These are phyloP conservation scores for Pipistrellus nathusii DNA, from an alignment of 2,797 vertebrate genomes.

Conservation along the genomic window DNA sequence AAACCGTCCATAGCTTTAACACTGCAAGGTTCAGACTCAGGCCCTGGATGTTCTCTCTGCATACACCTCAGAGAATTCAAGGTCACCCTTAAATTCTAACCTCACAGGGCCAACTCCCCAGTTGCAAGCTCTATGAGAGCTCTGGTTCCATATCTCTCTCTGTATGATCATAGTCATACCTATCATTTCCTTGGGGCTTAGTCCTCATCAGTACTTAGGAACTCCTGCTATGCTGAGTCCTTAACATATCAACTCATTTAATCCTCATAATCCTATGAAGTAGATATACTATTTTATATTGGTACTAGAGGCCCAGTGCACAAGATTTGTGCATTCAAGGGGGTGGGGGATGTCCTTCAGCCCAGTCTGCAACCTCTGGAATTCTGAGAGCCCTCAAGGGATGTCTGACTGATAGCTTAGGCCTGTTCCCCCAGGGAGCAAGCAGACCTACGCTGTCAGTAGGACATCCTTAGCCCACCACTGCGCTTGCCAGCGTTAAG, in stretches of 20 bases:
- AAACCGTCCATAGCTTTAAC: neutral
- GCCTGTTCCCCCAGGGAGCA: too few relatives aligned
- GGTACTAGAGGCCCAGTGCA: neutral
- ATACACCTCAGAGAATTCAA: neutral
- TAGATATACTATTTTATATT: neutral
- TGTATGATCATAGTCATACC: accelerated
- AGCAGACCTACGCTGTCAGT: too few relatives aligned
- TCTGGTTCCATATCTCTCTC: accelerated
- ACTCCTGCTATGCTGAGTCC: neutral
- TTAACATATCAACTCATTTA: neutral
- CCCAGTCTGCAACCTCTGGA: too few relatives aligned
- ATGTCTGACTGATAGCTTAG: too few relatives aligned
- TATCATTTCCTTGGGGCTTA: neutral
- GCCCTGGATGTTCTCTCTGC: neutral
- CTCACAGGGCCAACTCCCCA: neutral
- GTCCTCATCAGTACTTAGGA: neutral
- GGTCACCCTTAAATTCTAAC: neutral
- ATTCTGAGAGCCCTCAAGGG: too few relatives aligned
- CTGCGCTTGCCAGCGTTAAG: too few relatives aligned
- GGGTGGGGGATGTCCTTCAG: too few relatives aligned
- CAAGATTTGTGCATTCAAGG: too few relatives aligned
- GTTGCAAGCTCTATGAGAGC: neutral
- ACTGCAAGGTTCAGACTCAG: accelerated
- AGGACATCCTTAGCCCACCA: too few relatives aligned
- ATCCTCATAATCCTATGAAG: neutral